Evolutionary conservation across 2,888 invertebrate genomes (phyloP), one percentile per base, ranked within the genome.

Genomic region (Limnephilus auricula): DNA sequence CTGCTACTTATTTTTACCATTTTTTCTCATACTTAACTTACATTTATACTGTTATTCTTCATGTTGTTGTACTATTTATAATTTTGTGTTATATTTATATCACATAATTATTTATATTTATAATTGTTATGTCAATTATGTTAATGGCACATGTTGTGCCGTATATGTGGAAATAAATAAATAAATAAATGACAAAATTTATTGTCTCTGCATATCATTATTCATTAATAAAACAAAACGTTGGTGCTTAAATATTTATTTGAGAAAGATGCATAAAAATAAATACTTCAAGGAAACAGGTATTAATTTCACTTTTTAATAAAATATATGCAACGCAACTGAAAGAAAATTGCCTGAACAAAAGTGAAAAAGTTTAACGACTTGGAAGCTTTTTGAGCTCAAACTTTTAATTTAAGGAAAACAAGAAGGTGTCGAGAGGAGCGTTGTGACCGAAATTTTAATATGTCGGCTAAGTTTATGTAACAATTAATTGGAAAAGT

Each of bases 401-500:
- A 85, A 85, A 85, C 85, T 85, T 85, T 85, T n/a, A 85, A 85
- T 85, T 40, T 45, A 45, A 40, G 40, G n/a, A 84, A 32, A 84
- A 84, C 84, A 84, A 37, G n/a, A 85, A 85, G 45, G 85, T 30
- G 30, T 40, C 10, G 15, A 50, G n/a, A 85, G 45, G 30, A 85
- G 40, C n/a, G 85, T 78, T 88, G 32, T 78, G 87, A 34, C 78
- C 87, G 37, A 78, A 88, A 78, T 88, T 87, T 88, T 88, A 78
- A 78, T 78, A 37, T 78, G 65, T 65, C 10, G 32, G 87, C 18
- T 78, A 88, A 88, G 65, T 88, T 65, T 79, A 78, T 37, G 40
- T 45, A 85, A 85, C 78, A 65, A 88, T 88, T 88, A 88, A 88
- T 88, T 88, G 87, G 87, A 88, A 88, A 88, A 88, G 87, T 88